Conservation (phyloP, 2,113 vertebrate genomes). For the Psittacula cyanocephala region DNA sequence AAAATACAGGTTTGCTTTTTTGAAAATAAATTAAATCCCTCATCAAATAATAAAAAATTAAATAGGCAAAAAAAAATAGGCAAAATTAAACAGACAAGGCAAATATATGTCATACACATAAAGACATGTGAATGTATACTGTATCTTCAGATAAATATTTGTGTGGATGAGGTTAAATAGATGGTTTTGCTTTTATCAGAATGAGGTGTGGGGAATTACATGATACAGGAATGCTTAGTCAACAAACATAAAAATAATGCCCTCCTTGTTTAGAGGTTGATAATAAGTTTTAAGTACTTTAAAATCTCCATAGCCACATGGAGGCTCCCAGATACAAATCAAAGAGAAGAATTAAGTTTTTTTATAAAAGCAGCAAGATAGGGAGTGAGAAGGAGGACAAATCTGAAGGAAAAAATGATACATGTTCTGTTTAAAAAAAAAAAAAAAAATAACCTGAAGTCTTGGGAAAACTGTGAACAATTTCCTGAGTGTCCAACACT, state of each 20-base stretch:
- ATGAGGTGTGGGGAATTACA: background rate
- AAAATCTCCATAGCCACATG: background rate
- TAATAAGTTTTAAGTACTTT: background rate
- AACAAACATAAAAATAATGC: background rate
- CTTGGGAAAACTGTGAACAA: background rate
- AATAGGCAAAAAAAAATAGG: background rate
- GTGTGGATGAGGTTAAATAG: background rate
- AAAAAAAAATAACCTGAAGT: background rate
- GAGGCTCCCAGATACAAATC: background rate
- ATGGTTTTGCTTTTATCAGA: background rate
- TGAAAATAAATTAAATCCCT: no score
- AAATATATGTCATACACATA: background rate
- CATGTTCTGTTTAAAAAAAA: background rate
- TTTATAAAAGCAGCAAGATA: background rate
- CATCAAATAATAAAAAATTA: background rate
- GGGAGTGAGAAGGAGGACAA: background rate
- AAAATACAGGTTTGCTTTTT: no score
- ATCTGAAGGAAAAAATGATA: background rate
- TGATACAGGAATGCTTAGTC: background rate
- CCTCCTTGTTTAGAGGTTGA: background rate
- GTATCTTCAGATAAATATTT: background rate
- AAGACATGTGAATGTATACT: background rate
- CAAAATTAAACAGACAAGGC: background rate
- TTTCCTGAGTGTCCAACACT: background rate
- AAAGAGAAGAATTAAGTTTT: background rate